These are phyloP conservation scores for Chlorospingus flavigularis DNA, from an alignment of 2,797 vertebrate genomes.

Conservation along the genomic window DNA sequence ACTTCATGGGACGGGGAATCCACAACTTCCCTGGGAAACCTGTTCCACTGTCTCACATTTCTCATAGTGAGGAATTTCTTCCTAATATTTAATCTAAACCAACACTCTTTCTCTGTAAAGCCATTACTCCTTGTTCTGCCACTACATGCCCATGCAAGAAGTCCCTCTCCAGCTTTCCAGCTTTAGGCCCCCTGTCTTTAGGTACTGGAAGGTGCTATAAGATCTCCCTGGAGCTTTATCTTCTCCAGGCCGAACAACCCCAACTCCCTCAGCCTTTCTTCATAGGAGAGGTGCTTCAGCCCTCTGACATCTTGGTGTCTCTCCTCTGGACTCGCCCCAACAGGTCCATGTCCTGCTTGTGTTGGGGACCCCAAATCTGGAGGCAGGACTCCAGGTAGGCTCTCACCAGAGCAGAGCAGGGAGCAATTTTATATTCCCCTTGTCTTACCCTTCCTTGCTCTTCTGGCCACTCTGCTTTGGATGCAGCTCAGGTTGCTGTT, in stretches of 20 bases:
- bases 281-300: not conserved
- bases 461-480: not conserved
- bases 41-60: not conserved
- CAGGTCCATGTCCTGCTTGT: not conserved
- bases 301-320: not conserved
- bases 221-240: not conserved
- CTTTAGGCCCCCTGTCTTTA: not conserved
- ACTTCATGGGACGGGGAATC: not conserved
- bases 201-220: not conserved
- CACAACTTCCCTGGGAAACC: not conserved
- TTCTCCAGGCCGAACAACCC: not conserved
- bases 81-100: not conserved
- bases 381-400: rapidly evolving
- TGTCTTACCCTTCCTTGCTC: not conserved
- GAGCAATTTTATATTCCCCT: too few relatives aligned
- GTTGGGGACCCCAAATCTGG: not conserved
- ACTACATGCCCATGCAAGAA: not conserved
- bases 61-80: not conserved
- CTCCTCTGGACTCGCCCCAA: not conserved
- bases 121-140: not conserved
- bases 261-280: not conserved
- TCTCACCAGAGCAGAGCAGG: not conserved
- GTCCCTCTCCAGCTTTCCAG: not conserved
- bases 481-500: too few relatives aligned
- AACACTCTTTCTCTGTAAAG: not conserved